phyloP scores from a whole-genome alignment of 2,113 vertebrate genomes.

The Cyanoramphus novaezelandiae region DNA sequence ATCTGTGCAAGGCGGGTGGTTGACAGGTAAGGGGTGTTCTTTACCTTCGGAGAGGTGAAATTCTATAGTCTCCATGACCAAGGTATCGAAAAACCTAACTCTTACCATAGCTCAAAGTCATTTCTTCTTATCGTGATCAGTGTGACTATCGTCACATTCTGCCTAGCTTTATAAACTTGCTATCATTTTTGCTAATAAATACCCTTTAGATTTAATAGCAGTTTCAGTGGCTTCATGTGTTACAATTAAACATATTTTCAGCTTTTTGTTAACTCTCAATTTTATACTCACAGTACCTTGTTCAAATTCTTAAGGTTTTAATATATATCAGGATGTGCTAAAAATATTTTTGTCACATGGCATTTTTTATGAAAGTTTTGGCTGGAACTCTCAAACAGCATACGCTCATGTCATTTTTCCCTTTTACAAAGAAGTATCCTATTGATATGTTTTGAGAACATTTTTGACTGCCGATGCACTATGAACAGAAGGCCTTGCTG shows the following conservation, averaged over 20 bases:
- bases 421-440: neutral
- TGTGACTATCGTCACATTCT: neutral
- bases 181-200: neutral
- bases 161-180: neutral
- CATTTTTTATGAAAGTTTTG: neutral
- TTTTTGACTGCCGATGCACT: conserved; percentile 20
- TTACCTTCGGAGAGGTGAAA: neutral
- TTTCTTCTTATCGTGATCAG: neutral
- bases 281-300: neutral
- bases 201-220: neutral
- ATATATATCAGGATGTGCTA: neutral
- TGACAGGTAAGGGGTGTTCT: neutral
- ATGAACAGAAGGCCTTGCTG: conserved; percentile 42
- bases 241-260: neutral
- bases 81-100: neutral
- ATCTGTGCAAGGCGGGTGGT: neutral
- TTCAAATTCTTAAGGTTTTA: neutral
- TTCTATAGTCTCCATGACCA: neutral
- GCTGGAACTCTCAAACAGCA: neutral
- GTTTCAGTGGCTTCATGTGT: neutral
- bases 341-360: conserved; percentile 6
- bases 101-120: neutral
- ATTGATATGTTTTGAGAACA: conserved; percentile 49
- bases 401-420: neutral
- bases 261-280: neutral